Conservation (phyloP, 2,113 vertebrate species). For the Polypterus bichir region DNA sequence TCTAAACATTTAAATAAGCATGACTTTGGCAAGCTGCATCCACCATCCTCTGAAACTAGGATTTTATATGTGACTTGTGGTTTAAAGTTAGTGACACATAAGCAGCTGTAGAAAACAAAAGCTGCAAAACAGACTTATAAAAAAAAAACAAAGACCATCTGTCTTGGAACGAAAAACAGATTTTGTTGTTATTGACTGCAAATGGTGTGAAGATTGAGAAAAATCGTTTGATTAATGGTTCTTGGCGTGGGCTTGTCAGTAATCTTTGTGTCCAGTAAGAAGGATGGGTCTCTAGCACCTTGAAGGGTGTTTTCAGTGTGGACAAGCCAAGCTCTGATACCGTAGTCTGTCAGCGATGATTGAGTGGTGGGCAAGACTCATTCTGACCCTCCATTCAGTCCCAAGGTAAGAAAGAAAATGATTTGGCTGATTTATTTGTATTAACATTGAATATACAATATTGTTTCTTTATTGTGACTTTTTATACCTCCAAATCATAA, state of each 20-base stretch:
- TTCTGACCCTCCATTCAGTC: no score
- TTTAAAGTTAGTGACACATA: background rate
- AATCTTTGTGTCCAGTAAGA: constrained; percentile 38
- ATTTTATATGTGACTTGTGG: background rate
- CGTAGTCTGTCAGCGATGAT: constrained; percentile 42
- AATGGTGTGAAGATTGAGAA: constrained; percentile 16
- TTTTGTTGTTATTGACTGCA: constrained; percentile 12
- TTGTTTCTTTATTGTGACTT: no score
- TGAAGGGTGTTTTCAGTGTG: constrained; percentile 41
- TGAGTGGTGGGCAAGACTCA: constrained; percentile 32
- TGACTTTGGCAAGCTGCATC: no score
- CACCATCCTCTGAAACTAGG: no score
- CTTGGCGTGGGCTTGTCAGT: constrained; percentile 38
- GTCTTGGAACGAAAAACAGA: constrained; percentile 2
- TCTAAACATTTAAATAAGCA: no score
- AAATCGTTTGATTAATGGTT: constrained; percentile 31
- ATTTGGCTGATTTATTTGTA: no score
- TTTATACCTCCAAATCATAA: no score
- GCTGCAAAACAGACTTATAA: background rate
- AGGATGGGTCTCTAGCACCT: constrained; percentile 40
- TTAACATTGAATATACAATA: no score
- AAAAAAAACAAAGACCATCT: constrained; percentile 9
- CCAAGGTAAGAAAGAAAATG: no score
- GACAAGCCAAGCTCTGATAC: constrained; percentile 36
- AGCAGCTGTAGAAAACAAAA: background rate